Percentiles rank a stretch among this genome's conserved stretches.
phyloP scores from a whole-genome alignment of 30 jellyfish, hydroid and myxozoan species.

The Aurelia aurita complex sp. Pacific region DNA sequence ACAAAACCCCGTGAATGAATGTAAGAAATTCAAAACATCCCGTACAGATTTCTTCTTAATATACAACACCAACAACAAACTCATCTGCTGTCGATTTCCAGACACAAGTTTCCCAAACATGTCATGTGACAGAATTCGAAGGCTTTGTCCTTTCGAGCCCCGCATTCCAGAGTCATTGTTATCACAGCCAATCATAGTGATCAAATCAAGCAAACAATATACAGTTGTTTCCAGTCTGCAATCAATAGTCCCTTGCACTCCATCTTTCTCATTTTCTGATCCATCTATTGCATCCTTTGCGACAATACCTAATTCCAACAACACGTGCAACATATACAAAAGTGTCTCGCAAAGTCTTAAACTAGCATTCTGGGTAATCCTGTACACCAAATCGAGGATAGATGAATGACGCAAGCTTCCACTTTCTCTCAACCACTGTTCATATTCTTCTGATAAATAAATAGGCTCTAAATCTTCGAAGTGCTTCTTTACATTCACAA shows the following conservation, averaged over 20 bases:
- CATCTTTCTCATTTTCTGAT: not conserved
- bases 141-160: constrained; percentile 78
- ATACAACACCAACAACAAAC: constrained; percentile 31
- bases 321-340: constrained; percentile 33
- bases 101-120: constrained; percentile 43
- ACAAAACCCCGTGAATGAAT: constrained; percentile 58
- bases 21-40: constrained; percentile 38
- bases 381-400: constrained; percentile 22
- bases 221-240: constrained; percentile 38
- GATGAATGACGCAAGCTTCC: constrained; percentile 44
- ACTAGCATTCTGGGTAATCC: constrained; percentile 31
- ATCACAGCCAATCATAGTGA: constrained; percentile 82
- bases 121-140: constrained; percentile 62
- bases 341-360: constrained; percentile 46
- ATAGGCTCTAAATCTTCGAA: constrained; percentile 14
- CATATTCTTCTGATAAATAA: constrained; percentile 31
- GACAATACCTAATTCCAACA: constrained; percentile 48
- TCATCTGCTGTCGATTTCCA: constrained; percentile 16
- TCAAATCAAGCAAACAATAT: constrained; percentile 53
- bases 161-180: constrained; percentile 70
- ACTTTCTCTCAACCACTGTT: constrained; percentile 31
- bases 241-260: not conserved
- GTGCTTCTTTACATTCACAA: not conserved
- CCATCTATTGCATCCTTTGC: too few relatives aligned
- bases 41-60: constrained; percentile 7